Conservation (phyloP, 2,888 invertebrate genomes). For the Agrilus mali region DNA sequence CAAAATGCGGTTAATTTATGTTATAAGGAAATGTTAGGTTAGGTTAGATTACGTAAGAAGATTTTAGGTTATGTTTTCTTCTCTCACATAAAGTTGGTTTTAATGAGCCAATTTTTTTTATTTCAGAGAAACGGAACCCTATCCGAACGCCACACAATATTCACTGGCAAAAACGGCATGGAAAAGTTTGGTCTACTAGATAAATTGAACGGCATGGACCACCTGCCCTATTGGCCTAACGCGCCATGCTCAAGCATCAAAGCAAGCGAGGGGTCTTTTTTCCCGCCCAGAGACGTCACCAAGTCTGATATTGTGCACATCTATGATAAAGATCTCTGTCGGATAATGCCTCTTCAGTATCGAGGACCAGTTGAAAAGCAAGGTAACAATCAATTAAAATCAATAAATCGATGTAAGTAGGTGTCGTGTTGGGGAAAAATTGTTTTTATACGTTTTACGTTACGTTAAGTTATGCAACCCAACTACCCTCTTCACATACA, state of each 20-base stretch:
- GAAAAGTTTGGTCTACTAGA: slow-evolving; percentile 68
- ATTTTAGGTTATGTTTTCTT: too few relatives aligned
- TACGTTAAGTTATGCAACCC: too few relatives aligned
- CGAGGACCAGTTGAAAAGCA: slow-evolving; percentile 56
- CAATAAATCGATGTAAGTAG: too few relatives aligned
- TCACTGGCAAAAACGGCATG: slow-evolving; percentile 61
- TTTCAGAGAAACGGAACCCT: slow-evolving; percentile 68
- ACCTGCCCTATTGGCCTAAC: slow-evolving; percentile 62
- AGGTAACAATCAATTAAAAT: slow-evolving; percentile 33
- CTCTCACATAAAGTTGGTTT: too few relatives aligned
- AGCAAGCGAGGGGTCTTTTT: slow-evolving; percentile 72
- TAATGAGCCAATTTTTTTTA: too few relatives aligned
- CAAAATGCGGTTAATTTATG: too few relatives aligned
- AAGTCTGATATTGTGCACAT: slow-evolving; percentile 57
- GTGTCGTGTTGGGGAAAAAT: too few relatives aligned
- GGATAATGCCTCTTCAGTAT: slow-evolving; percentile 64
- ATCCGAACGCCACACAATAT: slow-evolving; percentile 67
- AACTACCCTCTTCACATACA: too few relatives aligned
- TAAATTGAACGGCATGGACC: slow-evolving; percentile 62
- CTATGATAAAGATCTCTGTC: slow-evolving; percentile 79
- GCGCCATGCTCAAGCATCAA: slow-evolving; percentile 59
- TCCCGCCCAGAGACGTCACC: slow-evolving; percentile 64
- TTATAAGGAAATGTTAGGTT: too few relatives aligned
- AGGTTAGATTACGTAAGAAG: too few relatives aligned
- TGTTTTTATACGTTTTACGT: too few relatives aligned